Base-by-base conservation (phyloP, 2,113 vertebrate genomes). In the Opisthocomus hoazin region DNA sequence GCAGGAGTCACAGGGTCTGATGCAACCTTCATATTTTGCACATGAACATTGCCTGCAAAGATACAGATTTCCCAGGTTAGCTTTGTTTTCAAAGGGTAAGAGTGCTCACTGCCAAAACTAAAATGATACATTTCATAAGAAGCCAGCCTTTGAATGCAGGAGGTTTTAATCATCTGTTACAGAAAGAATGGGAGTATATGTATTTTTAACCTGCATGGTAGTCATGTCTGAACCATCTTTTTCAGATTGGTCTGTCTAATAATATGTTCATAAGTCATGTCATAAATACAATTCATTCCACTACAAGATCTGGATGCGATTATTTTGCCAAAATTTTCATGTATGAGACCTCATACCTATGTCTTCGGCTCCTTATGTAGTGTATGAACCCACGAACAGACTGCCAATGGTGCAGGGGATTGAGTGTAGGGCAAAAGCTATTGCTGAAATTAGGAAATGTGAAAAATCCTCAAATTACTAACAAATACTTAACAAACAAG, bases 1-100 rank as follows among this genome's bases (percentile, higher is more conserved):
- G 94, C 95, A 94, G 26, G 69, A 94, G 26, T 45, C 45, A 65
- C 39, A 61, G 34, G 77, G 87, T 89, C 95, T 97, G 96, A 96
- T 96, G 94, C 93, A 96, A 91, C 87, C 32, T 94, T 96, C 91
- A 89, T 95, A 87, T 87, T 97, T 96, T 65, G 89, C 89, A 71
- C 69, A 85, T 89, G 94, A 95, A 94, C 51, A 2, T 82, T 82
- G 87, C 89, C 74, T 94, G 34, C 84, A 93, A 91, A 96, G 95
- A 92, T 87, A 94, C 56, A 95, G 65, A 91, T 93, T 97, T 94
- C 93, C 69, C 89, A 94, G 91, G 89, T 97, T 94, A 96, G 53
- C 76, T 93, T 91, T 91, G 91, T 91, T 96, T 95, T 92, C 73
- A 71, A n/a, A 89, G 91, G 30, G 73, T 68, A 9, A 53, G n/a